A percentile compares a stretch with the other conserved stretches of the same genome.
phyloP scores from a whole-genome alignment of 1,140 invertebrate genomes.

The Macrocentrus cingulum region DNA sequence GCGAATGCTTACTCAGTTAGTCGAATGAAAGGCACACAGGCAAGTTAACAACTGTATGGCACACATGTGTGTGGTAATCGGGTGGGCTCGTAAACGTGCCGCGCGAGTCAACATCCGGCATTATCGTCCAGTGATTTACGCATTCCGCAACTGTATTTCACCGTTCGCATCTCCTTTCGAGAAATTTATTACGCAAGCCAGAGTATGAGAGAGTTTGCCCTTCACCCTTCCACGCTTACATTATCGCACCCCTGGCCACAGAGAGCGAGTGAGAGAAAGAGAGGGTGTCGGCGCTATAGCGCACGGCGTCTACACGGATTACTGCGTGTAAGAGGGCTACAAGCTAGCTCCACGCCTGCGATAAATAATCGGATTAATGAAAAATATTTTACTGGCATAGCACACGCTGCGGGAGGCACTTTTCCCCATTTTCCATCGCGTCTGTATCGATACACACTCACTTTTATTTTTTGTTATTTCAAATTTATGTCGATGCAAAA shows the following conservation, averaged over 20 bases:
- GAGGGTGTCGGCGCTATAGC: constrained; percentile 31
- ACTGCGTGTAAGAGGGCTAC: constrained; percentile 39
- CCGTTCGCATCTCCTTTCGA: constrained; percentile 49
- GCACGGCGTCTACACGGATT: constrained; percentile 38
- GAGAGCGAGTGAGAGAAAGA: too few relatives aligned
- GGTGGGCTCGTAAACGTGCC: constrained; percentile 45
- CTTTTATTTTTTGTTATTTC: too few relatives aligned
- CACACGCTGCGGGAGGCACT: constrained; percentile 7
- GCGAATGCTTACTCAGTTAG: too few relatives aligned
- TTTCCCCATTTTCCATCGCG: neutral
- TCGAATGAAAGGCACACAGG: neutral
- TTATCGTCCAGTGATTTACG: constrained; percentile 54
- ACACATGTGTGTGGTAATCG: neutral
- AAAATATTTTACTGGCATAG: constrained; percentile 49
- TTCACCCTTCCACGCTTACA: constrained; percentile 29
- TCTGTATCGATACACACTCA: neutral
- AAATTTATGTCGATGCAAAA: too few relatives aligned
- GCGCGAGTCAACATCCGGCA: constrained; percentile 49
- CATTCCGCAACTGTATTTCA: constrained; percentile 48
- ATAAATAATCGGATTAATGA: constrained; percentile 60
- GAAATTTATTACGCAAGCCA: constrained; percentile 45
- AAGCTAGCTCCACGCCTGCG: constrained; percentile 40
- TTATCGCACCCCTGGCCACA: constrained; percentile 31
- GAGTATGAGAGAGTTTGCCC: too few relatives aligned
- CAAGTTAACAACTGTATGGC: neutral